phyloP scores from a whole-genome alignment of 2,888 invertebrate genomes.

The Teinopalpus imperialis region DNA sequence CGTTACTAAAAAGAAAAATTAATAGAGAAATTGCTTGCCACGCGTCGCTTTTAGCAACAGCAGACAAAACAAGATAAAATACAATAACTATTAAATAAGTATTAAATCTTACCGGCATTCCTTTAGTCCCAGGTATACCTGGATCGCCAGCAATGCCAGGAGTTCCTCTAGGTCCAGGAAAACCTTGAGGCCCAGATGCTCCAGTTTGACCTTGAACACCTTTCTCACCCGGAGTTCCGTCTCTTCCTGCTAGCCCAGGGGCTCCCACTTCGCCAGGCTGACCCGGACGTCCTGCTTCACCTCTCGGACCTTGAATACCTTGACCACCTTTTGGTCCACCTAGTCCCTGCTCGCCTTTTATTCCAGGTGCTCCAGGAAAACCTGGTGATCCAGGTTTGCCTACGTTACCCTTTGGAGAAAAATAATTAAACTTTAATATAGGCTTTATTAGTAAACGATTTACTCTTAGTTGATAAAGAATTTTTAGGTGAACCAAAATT shows the following conservation, averaged over 20 bases:
- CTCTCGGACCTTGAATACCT: constrained; percentile 90
- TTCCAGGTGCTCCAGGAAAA: constrained; percentile 90
- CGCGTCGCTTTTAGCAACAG: too few relatives aligned
- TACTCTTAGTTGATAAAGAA: too few relatives aligned
- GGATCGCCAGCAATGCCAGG: constrained; percentile 88
- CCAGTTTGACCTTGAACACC: constrained; percentile 88
- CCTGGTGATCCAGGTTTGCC: constrained; percentile 94
- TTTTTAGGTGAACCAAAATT: too few relatives aligned
- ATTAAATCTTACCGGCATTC: constrained; percentile 86
- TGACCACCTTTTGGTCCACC: constrained; percentile 90
- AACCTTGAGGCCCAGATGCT: constrained; percentile 89
- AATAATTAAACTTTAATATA: constrained; percentile 19
- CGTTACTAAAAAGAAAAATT: too few relatives aligned
- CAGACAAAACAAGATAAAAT: too few relatives aligned
- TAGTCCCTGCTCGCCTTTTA: constrained; percentile 90
- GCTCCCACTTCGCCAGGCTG: constrained; percentile 89
- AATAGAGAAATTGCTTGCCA: too few relatives aligned
- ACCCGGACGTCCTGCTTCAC: constrained; percentile 91
- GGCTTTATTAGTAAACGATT: too few relatives aligned
- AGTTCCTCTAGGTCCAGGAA: constrained; percentile 90
- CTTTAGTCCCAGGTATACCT: constrained; percentile 89
- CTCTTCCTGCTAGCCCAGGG: constrained; percentile 88
- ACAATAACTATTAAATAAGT: too few relatives aligned
- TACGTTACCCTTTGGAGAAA: constrained; percentile 82
- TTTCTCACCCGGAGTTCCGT: constrained; percentile 91